Conservation (phyloP, 2,888 invertebrate species). For the Lochmaea crataegi region DNA sequence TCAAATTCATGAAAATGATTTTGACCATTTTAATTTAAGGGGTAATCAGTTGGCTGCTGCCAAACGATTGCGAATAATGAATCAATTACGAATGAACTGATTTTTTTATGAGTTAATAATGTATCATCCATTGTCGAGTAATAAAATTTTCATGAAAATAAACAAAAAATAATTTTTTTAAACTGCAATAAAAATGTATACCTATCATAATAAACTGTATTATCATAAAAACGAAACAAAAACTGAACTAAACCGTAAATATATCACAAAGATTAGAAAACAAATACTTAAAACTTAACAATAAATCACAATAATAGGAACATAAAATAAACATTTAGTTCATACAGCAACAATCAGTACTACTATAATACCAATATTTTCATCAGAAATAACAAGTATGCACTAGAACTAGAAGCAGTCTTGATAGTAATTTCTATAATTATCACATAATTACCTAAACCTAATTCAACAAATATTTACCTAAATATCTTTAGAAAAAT, state of each 20-base stretch:
- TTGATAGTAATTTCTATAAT: too few species aligned
- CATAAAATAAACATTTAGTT: background rate
- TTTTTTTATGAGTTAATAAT: background rate
- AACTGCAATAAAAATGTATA: background rate
- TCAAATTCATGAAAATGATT: too few species aligned
- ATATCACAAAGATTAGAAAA: too few species aligned
- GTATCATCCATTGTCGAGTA: background rate
- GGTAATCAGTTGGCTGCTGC: slow-evolving; percentile 17
- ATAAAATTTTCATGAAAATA: background rate
- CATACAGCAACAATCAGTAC: too few species aligned
- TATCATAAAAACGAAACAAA: too few species aligned
- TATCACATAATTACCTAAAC: too few species aligned
- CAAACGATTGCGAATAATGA: slow-evolving; percentile 1
- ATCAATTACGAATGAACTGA: background rate
- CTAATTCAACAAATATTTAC: background rate
- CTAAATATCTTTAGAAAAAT: background rate
- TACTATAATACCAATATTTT: too few species aligned
- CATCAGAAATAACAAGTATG: too few species aligned
- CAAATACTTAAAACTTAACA: too few species aligned
- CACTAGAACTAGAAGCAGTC: too few species aligned
- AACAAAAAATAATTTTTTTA: background rate
- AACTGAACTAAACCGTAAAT: too few species aligned
- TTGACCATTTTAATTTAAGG: background rate
- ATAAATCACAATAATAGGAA: background rate
- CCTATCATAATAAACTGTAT: too few species aligned